These are phyloP conservation scores for Ceratotherium simum DNA, from an alignment of 2,113 vertebrate genomes.

Conservation along the genomic window DNA sequence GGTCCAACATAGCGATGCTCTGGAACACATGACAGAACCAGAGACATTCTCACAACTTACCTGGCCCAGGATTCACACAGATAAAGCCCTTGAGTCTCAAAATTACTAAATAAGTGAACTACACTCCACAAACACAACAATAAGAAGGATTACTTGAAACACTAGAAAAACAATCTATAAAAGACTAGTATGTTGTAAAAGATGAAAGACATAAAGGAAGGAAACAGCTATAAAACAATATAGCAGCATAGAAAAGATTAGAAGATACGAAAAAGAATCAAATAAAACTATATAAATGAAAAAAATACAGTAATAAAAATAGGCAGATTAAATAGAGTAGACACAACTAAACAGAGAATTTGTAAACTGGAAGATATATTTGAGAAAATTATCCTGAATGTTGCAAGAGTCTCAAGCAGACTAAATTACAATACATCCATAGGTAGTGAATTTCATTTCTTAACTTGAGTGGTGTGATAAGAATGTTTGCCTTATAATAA, in stretches of 20 bases:
- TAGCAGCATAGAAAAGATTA: background rate
- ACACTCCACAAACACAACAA: background rate
- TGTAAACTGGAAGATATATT: background rate
- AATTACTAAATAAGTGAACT: background rate
- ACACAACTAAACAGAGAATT: background rate
- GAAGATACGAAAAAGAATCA: background rate
- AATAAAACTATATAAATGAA: background rate
- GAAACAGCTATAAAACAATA: background rate
- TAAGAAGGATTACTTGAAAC: background rate
- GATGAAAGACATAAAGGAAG: background rate
- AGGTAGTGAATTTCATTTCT: background rate
- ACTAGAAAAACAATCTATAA: background rate
- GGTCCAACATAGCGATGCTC: background rate
- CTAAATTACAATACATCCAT: background rate
- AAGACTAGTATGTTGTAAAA: background rate
- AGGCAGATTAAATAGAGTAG: background rate
- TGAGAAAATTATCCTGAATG: background rate
- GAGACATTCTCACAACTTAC: background rate
- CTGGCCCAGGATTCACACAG: background rate
- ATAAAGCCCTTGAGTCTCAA: background rate
- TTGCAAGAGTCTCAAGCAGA: background rate
- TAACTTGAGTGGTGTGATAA: background rate
- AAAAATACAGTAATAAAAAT: background rate
- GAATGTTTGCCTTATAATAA: background rate
- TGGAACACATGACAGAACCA: background rate